Evolutionary conservation across 2,113 vertebrate genomes (phyloP), one percentile per base, ranked within the genome.

Genomic region (Callipepla squamata): DNA sequence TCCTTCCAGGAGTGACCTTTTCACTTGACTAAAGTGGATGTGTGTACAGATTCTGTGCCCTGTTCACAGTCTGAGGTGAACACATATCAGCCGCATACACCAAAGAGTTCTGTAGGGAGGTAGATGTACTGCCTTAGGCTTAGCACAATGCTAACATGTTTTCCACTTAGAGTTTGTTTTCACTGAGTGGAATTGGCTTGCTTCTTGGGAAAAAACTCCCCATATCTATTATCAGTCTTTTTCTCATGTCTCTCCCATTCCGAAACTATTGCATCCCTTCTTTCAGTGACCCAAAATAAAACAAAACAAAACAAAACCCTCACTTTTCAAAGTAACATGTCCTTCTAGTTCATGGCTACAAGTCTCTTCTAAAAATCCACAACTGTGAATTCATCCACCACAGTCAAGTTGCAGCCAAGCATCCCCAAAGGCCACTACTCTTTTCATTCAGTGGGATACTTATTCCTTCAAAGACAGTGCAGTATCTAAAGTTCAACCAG

Each of bases 221-320:
- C 59, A 57, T 4, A 66, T 40, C 12, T 22, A 84, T 38, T 30
- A 11, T 69, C 50, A 53, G 15, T 42, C 21, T 72, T 62, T 19
- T 18, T 67, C 22, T 85, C 42, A 58, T 34, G 32, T 47, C 9
- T 80, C 23, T 84, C 22, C 80, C 28, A 26, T 14, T 62, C 34
- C 23, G 72, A 0, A 0, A 77, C 26, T 38, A 66, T 11, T 58
- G 9, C 34, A 83, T 4, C 7, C 3, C 13, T 66, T 63, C 68
- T 66, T 90, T 63, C 76, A 45, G 34, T n/a, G 36, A 90, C 21
- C 21, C 67, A 58, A 51, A 85, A 21, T 19, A 80, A 61, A n/a
- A 36, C 36, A 36, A 7, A 89, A 81, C 44, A n/a, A 25, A 45
- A 58, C 30, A 58, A n/a, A 58, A 34, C 21, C 36, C 21, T 55